Percentiles rank a stretch among this genome's conserved stretches.
Conservation (phyloP, 2,888 invertebrate genomes). For the Diaphora mendica region DNA sequence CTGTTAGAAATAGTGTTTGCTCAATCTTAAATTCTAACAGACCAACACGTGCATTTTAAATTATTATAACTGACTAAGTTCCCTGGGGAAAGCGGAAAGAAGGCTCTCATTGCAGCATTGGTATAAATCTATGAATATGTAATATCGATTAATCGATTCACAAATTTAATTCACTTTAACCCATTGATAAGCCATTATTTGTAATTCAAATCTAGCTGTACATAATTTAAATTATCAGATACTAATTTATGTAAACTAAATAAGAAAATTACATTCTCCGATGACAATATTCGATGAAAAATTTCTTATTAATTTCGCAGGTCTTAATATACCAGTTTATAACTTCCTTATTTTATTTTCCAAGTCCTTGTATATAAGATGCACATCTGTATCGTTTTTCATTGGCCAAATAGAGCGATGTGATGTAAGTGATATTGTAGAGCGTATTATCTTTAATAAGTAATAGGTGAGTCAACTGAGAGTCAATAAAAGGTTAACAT, state of each 20-base stretch:
- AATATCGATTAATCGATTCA: too few species aligned
- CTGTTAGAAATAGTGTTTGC: background rate
- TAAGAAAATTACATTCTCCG: too few species aligned
- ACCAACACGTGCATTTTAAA: background rate
- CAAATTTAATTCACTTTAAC: background rate
- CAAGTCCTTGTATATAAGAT: too few species aligned
- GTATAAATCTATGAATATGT: background rate
- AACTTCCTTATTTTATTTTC: background rate
- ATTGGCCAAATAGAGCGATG: background rate
- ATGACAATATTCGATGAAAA: too few species aligned
- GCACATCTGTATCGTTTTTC: too few species aligned
- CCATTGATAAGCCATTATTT: background rate
- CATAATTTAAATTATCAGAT: too few species aligned
- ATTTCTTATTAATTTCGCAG: too few species aligned
- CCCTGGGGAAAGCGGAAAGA: too few species aligned
- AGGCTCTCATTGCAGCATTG: too few species aligned
- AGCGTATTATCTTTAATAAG: background rate
- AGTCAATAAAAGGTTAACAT: conserved; percentile 1
- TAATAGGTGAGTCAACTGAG: background rate
- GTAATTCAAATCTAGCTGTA: too few species aligned
- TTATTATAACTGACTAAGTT: background rate
- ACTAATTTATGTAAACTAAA: too few species aligned
- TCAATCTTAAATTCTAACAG: background rate
- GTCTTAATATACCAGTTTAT: background rate
- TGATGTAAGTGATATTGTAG: background rate